Conservation (phyloP, 2,113 vertebrate genomes). For the Elephantulus edwardii region DNA sequence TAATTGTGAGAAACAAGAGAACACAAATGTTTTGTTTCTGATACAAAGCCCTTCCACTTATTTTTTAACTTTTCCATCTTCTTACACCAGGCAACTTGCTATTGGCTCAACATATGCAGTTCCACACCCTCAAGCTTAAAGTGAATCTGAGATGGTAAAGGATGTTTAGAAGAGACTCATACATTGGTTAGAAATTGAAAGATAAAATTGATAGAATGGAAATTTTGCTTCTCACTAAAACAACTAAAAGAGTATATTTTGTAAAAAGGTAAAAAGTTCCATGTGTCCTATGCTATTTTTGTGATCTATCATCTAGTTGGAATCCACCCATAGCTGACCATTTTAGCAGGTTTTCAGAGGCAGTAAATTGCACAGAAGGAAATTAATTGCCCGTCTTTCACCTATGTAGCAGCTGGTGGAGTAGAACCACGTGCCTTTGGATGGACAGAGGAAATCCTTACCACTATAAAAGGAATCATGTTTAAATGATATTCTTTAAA, state of each 20-base stretch:
- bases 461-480: background rate
- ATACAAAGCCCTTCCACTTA: background rate
- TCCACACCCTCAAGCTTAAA: slow-evolving; percentile 11
- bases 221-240: slow-evolving; percentile 11
- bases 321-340: no score
- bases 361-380: no score
- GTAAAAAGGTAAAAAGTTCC: background rate
- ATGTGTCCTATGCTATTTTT: background rate
- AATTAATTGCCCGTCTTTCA: no score
- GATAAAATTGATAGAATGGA: background rate
- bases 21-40: background rate
- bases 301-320: no score
- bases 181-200: slow-evolving; percentile 19
- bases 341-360: no score
- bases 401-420: no score
- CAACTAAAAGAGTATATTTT: background rate
- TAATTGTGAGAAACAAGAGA: background rate
- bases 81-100: background rate
- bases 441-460: no score
- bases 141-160: background rate
- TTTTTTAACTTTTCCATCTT: slow-evolving; percentile 23
- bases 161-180: background rate
- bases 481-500: background rate
- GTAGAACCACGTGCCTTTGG: no score
- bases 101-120: background rate